Base-by-base conservation (phyloP, 2,113 vertebrate genomes). In the Perca schrenkii region DNA sequence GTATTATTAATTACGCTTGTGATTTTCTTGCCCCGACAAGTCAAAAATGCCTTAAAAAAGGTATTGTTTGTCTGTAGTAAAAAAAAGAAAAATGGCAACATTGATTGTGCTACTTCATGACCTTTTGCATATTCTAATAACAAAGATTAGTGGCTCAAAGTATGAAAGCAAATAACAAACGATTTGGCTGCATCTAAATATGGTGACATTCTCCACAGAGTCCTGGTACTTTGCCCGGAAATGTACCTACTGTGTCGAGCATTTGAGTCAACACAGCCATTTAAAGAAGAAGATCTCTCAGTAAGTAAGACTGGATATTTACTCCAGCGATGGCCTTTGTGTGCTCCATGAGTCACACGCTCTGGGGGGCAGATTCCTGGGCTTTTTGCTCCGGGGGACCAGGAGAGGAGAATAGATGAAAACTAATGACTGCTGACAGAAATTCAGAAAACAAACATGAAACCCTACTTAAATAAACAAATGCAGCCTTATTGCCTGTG, bases 381-480 rank as follows among this genome's bases (percentile, higher is more conserved):
- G 46, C 56, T 46, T 31, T 34, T 61, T 21, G 17, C 80, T 70
- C 68, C 8, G 1, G 56, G 82, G 63, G 43, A 50, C 52, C 36
- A 67, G 82, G 36, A 21, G 62, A 75, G 5, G 22, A 70, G 49
- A 65, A 77, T 76, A 85, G 86, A 89, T 79, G 71, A 89, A 87
- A 80, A 82, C 73, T 84, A 89, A 90, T 88, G 81, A 61, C 63
- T 78, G 28, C 73, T 77, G 70, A 85, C 62, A 78, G 79, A 63
- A 62, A 84, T 36, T 79, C 12, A 63, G 54, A 58, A 82, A 84
- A 84, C 71, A 83, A 86, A 86, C 79, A 74, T 21, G 36, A 34
- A 60, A 61, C 57, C n/a, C 60, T 47, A 50, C 31, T 67, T 68
- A 70, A 82, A 85, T 85, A 43, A 0, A 11, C 40, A 11, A 80